phyloP scores from a whole-genome alignment of 1,140 invertebrate species.

The Platyscapa corneri region DNA sequence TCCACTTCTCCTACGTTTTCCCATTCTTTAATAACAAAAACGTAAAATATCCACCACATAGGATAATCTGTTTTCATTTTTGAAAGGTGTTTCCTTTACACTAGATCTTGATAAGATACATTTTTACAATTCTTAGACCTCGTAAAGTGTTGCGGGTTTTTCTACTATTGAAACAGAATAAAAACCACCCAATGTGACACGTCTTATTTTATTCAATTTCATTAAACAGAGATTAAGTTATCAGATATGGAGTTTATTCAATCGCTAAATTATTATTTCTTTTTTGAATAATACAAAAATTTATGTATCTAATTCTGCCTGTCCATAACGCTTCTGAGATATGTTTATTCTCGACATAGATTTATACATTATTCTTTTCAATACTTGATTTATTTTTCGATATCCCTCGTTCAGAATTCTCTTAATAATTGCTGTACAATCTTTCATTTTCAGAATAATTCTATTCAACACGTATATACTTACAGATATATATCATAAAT shows the following conservation, averaged over 20 bases:
- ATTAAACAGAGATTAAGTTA: conserved; percentile 27
- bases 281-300: conserved; percentile 24
- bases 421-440: conserved; percentile 13
- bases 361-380: not conserved
- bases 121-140: conserved; percentile 22
- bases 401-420: not conserved
- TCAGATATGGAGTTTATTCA: not conserved
- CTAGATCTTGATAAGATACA: conserved; percentile 14
- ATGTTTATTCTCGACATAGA: not conserved
- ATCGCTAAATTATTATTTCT: conserved; percentile 43
- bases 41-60: not conserved
- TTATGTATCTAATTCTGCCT: conserved; percentile 1
- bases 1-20: no score
- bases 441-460: conserved; percentile 8
- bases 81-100: conserved; percentile 1
- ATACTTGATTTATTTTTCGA: conserved; percentile 10
- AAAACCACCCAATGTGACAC: conserved; percentile 3
- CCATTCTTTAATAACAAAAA: not conserved
- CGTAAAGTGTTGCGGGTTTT: conserved; percentile 1
- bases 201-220: conserved; percentile 23
- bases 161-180: not conserved
- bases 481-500: not conserved
- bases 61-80: not conserved
- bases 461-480: not conserved
- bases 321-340: not conserved